These are phyloP conservation scores for Sternotherus odoratus DNA, from an alignment of 2,797 vertebrate species.

Conservation along the genomic window DNA sequence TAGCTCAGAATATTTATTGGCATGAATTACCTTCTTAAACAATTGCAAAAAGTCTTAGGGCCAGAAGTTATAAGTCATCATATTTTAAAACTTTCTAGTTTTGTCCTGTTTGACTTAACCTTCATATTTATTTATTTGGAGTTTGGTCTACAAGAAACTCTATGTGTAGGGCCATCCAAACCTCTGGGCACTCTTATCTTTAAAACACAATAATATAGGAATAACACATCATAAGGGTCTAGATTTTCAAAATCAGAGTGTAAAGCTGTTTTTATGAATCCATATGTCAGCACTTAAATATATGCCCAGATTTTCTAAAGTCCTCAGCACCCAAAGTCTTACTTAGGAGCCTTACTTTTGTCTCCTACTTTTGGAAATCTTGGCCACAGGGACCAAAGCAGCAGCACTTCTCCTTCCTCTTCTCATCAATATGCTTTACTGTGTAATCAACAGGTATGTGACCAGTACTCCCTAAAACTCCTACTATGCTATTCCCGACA, in stretches of 20 bases:
- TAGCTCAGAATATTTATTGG: neutral
- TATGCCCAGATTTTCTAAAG: neutral
- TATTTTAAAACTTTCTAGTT: neutral
- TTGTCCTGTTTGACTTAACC: neutral
- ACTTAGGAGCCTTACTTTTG: neutral
- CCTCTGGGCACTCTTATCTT: neutral
- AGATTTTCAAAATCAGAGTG: neutral
- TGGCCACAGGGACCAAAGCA: neutral
- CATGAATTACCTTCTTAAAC: neutral
- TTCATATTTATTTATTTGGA: neutral
- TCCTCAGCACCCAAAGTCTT: neutral
- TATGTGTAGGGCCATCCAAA: neutral
- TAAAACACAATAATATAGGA: neutral
- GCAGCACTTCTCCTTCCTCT: neutral
- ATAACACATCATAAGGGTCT: accelerated
- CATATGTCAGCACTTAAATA: accelerated
- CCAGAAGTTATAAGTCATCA: neutral
- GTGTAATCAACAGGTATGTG: accelerated
- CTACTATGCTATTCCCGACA: neutral
- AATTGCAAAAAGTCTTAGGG: neutral
- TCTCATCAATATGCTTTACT: neutral
- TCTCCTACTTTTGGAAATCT: neutral
- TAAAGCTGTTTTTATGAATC: neutral
- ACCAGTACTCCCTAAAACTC: neutral
- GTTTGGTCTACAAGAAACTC: neutral